phyloP scores from a whole-genome alignment of 2,888 invertebrate genomes.

The Alloscopus bannaensis region DNA sequence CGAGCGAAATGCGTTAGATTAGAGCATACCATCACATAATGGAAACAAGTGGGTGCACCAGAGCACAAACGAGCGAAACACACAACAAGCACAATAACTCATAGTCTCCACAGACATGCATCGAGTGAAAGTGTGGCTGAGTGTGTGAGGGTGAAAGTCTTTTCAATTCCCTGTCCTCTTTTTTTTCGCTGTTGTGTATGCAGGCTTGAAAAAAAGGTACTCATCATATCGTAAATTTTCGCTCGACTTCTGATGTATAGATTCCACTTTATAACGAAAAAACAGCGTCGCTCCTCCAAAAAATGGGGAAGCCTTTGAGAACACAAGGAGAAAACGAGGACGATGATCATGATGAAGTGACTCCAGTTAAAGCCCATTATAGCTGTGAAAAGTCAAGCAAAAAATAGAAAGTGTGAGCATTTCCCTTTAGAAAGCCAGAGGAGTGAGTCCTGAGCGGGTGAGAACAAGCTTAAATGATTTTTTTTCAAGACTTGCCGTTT shows the following conservation, averaged over 20 bases:
- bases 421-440: no score
- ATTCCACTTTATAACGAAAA: background rate
- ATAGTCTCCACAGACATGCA: background rate
- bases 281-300: conserved; percentile 5
- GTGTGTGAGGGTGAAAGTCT: no score
- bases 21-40: conserved; percentile 13
- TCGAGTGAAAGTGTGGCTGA: no score
- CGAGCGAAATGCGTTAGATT: no score
- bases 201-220: background rate
- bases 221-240: conserved; percentile 18
- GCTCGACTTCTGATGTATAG: background rate
- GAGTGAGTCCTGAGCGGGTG: background rate
- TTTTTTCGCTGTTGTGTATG: conserved; percentile 1
- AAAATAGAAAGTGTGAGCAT: background rate
- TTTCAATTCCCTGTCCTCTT: conserved; percentile 7
- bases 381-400: conserved; percentile 21
- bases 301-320: background rate
- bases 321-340: conserved; percentile 1
- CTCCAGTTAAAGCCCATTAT: conserved; percentile 33
- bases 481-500: background rate
- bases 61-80: conserved; percentile 1
- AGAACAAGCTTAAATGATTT: conserved; percentile 23
- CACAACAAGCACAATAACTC: conserved; percentile 21
- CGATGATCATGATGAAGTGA: conserved; percentile 43
- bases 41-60: conserved; percentile 28